Base-by-base conservation (phyloP, 2,113 vertebrate species). In the Engraulis encrasicolus region DNA sequence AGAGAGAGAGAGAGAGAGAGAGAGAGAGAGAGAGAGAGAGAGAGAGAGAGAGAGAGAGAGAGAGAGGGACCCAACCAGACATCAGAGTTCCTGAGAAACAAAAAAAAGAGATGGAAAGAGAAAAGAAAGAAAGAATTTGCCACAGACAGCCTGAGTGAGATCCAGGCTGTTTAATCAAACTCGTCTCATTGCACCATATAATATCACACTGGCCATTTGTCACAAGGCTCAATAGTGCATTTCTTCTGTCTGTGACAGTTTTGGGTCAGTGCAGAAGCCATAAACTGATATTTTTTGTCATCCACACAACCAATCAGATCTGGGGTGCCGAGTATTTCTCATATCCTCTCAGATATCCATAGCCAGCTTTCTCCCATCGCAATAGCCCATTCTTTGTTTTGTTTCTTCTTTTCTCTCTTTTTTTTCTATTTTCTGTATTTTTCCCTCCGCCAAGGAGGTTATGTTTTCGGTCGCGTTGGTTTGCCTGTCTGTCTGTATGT, bases 131-230 rank as follows among this genome's bases (percentile, higher is more conserved):
- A 27, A 27, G 58, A 23, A 7, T 74, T 23, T 74, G 66, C 11
- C 66, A 31, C 66, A 74, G 66, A 74, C 66, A 74, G 66, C 31
- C 31, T 14, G 66, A 74, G 23, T 74, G 66, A 74, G 31, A 74
- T 17, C 66, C 66, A 74, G 31, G 66, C 31, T 34, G 66, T 74
- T 74, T 74, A 74, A 74, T 74, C 66, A 74, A 74, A 74, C 66
- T 31, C 31, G 66, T 74, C 66, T 74, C 27, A 34, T 74, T 74
- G 27, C 31, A 36, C 66, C 4, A 27, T 74, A 66, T 15, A 74
- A 74, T 74, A 74, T 74, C 66, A 74, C 23, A 31, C 66, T 34
- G 15, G 11, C 31, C 66, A 74, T 74, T 74, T 74, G 66, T 74
- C 66, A 74, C 11, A 4, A 23, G 66, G n/a, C 31, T 74, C 66